Evolutionary conservation across 2,888 invertebrate genomes (phyloP).

Genomic region (Lutraria lutraria): DNA sequence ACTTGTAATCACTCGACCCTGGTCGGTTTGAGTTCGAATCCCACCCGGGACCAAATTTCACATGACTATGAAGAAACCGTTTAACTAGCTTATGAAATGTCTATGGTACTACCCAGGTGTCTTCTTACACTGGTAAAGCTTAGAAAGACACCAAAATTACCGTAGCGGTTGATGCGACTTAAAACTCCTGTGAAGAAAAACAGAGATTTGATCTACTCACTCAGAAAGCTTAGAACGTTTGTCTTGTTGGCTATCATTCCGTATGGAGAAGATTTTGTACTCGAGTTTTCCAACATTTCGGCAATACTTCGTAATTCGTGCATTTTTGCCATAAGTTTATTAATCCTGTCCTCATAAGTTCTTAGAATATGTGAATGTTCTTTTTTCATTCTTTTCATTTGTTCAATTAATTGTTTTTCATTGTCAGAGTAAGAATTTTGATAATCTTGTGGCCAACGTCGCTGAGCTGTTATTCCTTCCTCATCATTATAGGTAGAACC

Average conservation of each 20-base stretch:
- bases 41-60: too few relatives aligned
- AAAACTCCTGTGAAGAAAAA: too few relatives aligned
- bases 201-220: slow-evolving; percentile 66
- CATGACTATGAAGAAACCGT: too few relatives aligned
- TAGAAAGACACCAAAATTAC: too few relatives aligned
- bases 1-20: too few relatives aligned
- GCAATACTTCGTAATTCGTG: slow-evolving; percentile 83
- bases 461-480: slow-evolving; percentile 43
- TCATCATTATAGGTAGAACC: slow-evolving; percentile 47
- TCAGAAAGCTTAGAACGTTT: slow-evolving; percentile 74
- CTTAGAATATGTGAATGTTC: slow-evolving; percentile 83
- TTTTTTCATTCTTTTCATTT: slow-evolving; percentile 84
- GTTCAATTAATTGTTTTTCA: slow-evolving; percentile 85
- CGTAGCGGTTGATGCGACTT: too few relatives aligned
- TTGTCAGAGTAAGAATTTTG: slow-evolving; percentile 84
- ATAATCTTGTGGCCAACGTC: slow-evolving; percentile 74
- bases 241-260: slow-evolving; percentile 78
- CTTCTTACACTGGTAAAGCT: too few relatives aligned
- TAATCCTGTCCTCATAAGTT: slow-evolving; percentile 83
- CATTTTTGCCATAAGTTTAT: slow-evolving; percentile 84
- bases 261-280: slow-evolving; percentile 82
- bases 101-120: too few relatives aligned
- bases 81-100: too few relatives aligned
- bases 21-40: too few relatives aligned
- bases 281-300: slow-evolving; percentile 84